These are phyloP conservation scores for Archegozetes longisetosus DNA, from an alignment of 1,140 invertebrate species.

Conservation along the genomic window DNA sequence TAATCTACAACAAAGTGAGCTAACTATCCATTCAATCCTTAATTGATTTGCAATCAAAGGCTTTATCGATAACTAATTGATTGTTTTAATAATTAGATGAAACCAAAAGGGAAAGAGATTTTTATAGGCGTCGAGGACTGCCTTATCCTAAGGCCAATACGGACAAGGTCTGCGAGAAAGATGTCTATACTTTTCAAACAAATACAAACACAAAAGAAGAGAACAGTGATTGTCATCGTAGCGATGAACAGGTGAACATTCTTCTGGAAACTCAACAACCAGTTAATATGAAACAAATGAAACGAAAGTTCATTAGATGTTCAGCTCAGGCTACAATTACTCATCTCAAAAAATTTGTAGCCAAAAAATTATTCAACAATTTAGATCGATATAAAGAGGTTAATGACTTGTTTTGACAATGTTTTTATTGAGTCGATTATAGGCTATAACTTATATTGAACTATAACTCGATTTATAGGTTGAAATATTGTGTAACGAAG, in stretches of 20 bases:
- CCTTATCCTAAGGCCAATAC: constrained; percentile 22
- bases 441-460: constrained; percentile 2
- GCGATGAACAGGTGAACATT: constrained; percentile 90
- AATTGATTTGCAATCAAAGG: not conserved
- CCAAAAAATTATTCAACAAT: constrained; percentile 77
- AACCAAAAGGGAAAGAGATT: constrained; percentile 23
- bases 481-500: constrained; percentile 96
- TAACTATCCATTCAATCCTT: constrained; percentile 5
- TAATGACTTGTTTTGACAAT: constrained; percentile 30
- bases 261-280: constrained; percentile 63
- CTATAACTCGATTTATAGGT: constrained; percentile 44
- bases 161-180: constrained; percentile 9
- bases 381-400: constrained; percentile 91
- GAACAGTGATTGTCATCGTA: constrained; percentile 76
- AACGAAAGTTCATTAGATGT: constrained; percentile 75
- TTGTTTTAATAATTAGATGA: constrained; percentile 21
- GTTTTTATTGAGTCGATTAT: not conserved
- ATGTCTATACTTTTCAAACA: not conserved
- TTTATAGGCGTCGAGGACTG: constrained; percentile 22
- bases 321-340: constrained; percentile 91
- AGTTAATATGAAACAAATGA: constrained; percentile 50
- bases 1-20: constrained; percentile 63
- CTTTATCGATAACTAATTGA: not conserved
- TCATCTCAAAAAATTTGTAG: constrained; percentile 92
- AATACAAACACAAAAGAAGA: constrained; percentile 22